Percentiles rank a stretch among this genome's conserved stretches.
These are phyloP conservation scores for Rhodeus uyekii DNA, from an alignment of 2,797 vertebrate species.

Conservation along the genomic window DNA sequence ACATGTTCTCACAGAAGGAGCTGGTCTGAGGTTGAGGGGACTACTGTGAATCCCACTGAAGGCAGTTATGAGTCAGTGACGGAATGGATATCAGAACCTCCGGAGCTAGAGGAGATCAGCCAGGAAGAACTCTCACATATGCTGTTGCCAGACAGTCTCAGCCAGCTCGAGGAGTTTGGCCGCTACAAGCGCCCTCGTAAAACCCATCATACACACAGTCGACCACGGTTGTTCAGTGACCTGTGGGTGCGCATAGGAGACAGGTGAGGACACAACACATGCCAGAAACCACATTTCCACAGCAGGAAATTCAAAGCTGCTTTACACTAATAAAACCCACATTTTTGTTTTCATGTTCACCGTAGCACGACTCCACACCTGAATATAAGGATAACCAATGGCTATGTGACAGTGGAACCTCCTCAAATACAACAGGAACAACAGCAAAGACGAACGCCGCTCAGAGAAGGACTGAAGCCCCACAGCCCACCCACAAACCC, in stretches of 20 bases:
- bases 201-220: slow-evolving; percentile 80
- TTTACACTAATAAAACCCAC: slow-evolving; percentile 18
- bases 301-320: neutral
- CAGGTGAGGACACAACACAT: slow-evolving; percentile 74
- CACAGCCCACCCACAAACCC: slow-evolving; percentile 54
- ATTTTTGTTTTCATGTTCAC: neutral
- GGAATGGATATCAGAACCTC: slow-evolving; percentile 67
- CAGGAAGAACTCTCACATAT: slow-evolving; percentile 85
- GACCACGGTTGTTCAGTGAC: slow-evolving; percentile 92
- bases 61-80: slow-evolving; percentile 54
- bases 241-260: slow-evolving; percentile 97
- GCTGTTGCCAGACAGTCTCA: slow-evolving; percentile 92
- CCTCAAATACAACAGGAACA: slow-evolving; percentile 81
- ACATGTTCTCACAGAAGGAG: slow-evolving; percentile 53
- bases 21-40: slow-evolving; percentile 54
- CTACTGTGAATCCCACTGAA: slow-evolving; percentile 53
- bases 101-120: slow-evolving; percentile 69
- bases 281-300: slow-evolving; percentile 16
- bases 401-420: slow-evolving; percentile 84
- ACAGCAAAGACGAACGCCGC: slow-evolving; percentile 67
- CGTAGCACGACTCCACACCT: slow-evolving; percentile 83
- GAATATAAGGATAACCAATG: slow-evolving; percentile 83
- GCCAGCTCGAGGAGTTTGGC: slow-evolving; percentile 96
- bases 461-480: slow-evolving; percentile 34
- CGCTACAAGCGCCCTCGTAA: slow-evolving; percentile 90